Conservation (phyloP, 2,888 invertebrate species). For the Himalopsyche anomala region DNA sequence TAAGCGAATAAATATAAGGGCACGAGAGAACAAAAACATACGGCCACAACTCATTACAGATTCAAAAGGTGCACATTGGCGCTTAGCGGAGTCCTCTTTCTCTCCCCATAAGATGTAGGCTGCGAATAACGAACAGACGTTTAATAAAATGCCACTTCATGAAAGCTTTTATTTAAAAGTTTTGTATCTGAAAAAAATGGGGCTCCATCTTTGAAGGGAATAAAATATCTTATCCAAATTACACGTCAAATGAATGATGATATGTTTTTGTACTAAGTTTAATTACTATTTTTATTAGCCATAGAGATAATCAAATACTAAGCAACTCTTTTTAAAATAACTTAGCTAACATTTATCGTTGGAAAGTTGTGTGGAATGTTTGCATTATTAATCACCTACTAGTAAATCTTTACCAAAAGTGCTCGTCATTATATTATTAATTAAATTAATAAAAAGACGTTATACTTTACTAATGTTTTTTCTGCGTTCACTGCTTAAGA, state of each 20-base stretch:
- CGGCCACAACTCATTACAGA: conserved; percentile 59
- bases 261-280: too few relatives aligned
- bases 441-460: too few relatives aligned
- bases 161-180: conserved; percentile 23
- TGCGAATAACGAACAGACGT: conserved; percentile 14
- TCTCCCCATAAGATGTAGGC: conserved; percentile 24
- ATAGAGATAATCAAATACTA: too few relatives aligned
- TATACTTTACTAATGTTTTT: too few relatives aligned
- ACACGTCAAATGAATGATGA: neutral
- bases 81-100: conserved; percentile 51
- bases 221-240: neutral
- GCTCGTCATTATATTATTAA: too few relatives aligned
- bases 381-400: too few relatives aligned
- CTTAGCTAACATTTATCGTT: too few relatives aligned
- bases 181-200: conserved; percentile 1
- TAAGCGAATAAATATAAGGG: conserved; percentile 35
- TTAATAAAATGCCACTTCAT: conserved; percentile 21
- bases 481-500: too few relatives aligned
- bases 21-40: conserved; percentile 52
- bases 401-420: too few relatives aligned
- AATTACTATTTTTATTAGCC: too few relatives aligned
- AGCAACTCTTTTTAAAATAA: too few relatives aligned
- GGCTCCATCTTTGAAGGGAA: neutral
- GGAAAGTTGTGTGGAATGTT: too few relatives aligned
- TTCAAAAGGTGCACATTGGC: conserved; percentile 60